phyloP scores from a whole-genome alignment of 1,140 invertebrate genomes.

The Drosophila ficusphila region DNA sequence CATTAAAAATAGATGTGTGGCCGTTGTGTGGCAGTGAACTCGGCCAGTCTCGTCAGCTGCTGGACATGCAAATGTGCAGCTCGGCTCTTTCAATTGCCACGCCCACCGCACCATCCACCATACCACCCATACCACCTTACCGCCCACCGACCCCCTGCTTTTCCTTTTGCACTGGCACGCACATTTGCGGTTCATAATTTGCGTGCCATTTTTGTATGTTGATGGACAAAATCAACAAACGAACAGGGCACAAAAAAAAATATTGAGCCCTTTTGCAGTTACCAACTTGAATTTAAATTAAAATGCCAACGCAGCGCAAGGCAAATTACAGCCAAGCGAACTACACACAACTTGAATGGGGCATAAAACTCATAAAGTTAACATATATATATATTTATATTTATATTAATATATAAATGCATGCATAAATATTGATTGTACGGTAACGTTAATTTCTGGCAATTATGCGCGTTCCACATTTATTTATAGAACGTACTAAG shows the following conservation, averaged over 20 bases:
- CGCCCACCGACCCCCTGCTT: neutral
- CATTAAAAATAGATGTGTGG: conserved; percentile 78
- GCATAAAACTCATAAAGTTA: conserved; percentile 32
- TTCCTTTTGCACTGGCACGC: conserved; percentile 44
- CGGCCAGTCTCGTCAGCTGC: conserved; percentile 33
- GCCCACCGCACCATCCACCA: no score
- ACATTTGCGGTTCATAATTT: conserved; percentile 82
- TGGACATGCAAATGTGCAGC: conserved; percentile 43
- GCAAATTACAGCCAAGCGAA: conserved; percentile 56
- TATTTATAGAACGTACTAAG: conserved; percentile 20
- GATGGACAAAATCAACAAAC: conserved; percentile 80
- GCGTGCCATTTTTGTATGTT: conserved; percentile 79
- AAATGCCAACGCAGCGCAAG: conserved; percentile 63
- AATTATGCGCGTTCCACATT: conserved; percentile 68
- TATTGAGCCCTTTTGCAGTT: conserved; percentile 45
- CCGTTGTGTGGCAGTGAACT: conserved; percentile 38
- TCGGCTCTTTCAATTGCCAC: conserved; percentile 1
- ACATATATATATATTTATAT: conserved; percentile 13
- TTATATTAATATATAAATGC: conserved; percentile 28
- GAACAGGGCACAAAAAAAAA: conserved; percentile 31
- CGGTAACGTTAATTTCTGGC: conserved; percentile 73
- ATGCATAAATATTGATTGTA: conserved; percentile 74
- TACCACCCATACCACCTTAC: no score
- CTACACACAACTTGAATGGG: neutral
- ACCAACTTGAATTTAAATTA: conserved; percentile 80